Percentiles rank a stretch among this genome's conserved stretches.
Conservation (phyloP, 1,140 invertebrate species). For the Sarcophaga peregrina region DNA sequence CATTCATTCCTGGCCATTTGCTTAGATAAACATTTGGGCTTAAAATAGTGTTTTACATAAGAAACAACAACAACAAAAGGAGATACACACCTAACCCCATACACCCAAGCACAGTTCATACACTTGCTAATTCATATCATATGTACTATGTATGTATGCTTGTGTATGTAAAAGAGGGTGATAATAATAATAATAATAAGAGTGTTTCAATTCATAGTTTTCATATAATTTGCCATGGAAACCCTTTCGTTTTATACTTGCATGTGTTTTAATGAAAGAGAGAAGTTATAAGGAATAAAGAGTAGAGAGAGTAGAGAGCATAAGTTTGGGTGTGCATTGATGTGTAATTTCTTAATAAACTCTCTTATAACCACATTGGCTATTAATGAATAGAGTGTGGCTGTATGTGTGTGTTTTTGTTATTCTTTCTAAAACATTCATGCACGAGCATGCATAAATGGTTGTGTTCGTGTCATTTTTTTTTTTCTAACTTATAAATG, state of each 20-base stretch:
- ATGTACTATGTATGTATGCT: background rate
- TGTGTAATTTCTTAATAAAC: slow-evolving; percentile 11
- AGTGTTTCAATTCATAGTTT: slow-evolving; percentile 14
- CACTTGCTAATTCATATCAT: too few relatives aligned
- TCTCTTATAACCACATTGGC: background rate
- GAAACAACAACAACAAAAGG: background rate
- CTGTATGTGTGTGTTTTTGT: background rate
- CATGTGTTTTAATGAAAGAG: background rate
- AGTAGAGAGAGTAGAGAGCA: background rate
- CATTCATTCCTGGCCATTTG: slow-evolving; percentile 16
- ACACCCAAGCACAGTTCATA: too few relatives aligned
- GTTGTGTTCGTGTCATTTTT: background rate
- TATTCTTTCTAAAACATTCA: background rate
- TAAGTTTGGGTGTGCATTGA: background rate
- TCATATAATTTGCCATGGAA: slow-evolving; percentile 14
- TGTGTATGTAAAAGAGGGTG: too few relatives aligned
- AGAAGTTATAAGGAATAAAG: background rate
- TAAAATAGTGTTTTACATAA: background rate
- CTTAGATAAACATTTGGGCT: slow-evolving; percentile 13
- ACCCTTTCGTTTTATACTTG: background rate
- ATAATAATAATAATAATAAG: background rate
- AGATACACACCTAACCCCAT: background rate
- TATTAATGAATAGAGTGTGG: too few relatives aligned
- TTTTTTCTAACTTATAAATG: background rate
- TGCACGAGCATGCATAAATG: background rate